Percentiles rank a stretch among this genome's conserved stretches.
Conservation (phyloP, 2,888 invertebrate genomes). For the Pteria penguin region DNA sequence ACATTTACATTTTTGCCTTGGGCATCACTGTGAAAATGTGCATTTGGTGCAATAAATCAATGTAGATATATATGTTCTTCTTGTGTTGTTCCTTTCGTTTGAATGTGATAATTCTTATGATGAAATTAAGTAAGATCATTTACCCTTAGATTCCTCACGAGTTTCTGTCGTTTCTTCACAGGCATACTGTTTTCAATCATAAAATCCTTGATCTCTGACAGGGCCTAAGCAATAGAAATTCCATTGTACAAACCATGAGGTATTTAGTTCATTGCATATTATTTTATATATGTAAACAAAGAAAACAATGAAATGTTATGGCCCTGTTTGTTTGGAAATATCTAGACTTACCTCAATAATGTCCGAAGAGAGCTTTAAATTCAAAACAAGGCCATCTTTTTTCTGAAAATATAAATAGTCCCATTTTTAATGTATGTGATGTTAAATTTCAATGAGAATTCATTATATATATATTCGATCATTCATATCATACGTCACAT, state of each 20-base stretch:
- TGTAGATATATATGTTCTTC: no score
- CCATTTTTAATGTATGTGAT: no score
- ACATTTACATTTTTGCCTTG: no score
- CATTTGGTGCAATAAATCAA: no score
- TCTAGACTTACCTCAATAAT: slow-evolving; percentile 52
- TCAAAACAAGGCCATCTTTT: slow-evolving; percentile 56
- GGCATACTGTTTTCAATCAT: slow-evolving; percentile 71
- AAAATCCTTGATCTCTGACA: slow-evolving; percentile 69
- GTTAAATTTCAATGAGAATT: no score
- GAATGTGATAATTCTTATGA: background rate
- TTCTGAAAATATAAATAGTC: slow-evolving; percentile 51
- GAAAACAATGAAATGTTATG: no score
- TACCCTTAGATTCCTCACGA: slow-evolving; percentile 75
- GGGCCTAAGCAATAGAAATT: slow-evolving; percentile 50
- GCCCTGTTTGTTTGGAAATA: background rate
- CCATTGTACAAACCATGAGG: no score
- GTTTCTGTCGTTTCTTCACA: slow-evolving; percentile 72
- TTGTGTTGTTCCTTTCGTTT: background rate
- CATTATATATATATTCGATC: no score
- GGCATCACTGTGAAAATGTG: no score
- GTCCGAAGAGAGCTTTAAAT: slow-evolving; percentile 62
- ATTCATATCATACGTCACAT: no score
- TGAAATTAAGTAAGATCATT: slow-evolving; percentile 18
- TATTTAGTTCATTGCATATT: no score
- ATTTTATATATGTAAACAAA: no score